Conservation (phyloP, 2,113 vertebrate species). For the Python bivittatus region DNA sequence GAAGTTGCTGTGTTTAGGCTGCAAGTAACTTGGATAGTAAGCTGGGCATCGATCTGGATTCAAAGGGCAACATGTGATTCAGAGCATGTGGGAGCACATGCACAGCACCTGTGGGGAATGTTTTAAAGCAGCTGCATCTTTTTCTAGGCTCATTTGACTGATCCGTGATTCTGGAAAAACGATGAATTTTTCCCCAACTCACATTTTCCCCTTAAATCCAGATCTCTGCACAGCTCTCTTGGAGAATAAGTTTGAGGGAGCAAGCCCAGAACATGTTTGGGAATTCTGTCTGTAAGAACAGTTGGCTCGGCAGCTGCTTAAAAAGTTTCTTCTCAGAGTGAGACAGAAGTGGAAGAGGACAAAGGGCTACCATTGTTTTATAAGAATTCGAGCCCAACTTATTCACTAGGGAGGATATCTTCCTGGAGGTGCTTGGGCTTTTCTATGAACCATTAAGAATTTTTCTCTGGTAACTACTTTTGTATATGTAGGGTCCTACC, state of each 20-base stretch:
- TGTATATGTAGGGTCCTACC: not conserved
- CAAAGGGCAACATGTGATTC: not conserved
- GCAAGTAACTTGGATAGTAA: not conserved
- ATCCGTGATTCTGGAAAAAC: not conserved
- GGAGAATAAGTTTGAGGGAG: not conserved
- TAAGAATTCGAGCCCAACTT: not conserved
- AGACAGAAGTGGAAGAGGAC: not conserved
- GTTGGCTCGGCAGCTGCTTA: not conserved
- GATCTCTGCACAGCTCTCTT: not conserved
- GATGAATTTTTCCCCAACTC: not conserved
- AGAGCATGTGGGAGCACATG: not conserved
- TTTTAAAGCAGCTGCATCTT: not conserved
- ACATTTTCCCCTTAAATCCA: not conserved
- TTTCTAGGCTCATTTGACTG: not conserved
- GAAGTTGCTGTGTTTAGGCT: not conserved
- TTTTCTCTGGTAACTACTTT: not conserved
- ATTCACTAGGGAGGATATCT: not conserved
- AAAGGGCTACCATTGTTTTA: not conserved
- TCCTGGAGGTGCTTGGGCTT: not conserved
- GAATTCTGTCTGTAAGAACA: not conserved
- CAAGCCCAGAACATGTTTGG: not conserved
- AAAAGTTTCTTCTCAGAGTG: not conserved
- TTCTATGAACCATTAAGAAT: not conserved
- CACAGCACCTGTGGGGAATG: not conserved
- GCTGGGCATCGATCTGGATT: not conserved